These are phyloP conservation scores for Reticulitermes speratus DNA, from an alignment of 1,140 invertebrate genomes.

Conservation along the genomic window DNA sequence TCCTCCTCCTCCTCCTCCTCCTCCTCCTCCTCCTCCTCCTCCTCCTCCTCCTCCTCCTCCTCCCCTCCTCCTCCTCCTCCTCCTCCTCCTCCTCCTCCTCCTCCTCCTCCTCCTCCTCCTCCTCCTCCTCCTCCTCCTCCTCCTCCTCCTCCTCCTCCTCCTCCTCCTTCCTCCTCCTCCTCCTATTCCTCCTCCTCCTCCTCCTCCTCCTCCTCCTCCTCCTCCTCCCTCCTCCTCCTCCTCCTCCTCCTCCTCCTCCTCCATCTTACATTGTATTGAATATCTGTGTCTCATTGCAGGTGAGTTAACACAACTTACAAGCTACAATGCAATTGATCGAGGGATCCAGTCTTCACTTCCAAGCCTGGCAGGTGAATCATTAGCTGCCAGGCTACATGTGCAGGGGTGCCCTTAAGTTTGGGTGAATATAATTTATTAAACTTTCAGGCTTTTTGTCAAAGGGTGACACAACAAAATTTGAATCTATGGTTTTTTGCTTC, in stretches of 20 bases:
- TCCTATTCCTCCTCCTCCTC: too few species aligned
- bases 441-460: too few species aligned
- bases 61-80: not conserved
- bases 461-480: too few species aligned
- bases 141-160: not conserved
- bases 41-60: not conserved
- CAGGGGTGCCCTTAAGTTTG: constrained; percentile 8
- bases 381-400: constrained; percentile 1
- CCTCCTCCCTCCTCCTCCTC: too few species aligned
- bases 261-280: too few species aligned
- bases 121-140: not conserved
- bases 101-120: not conserved
- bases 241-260: too few species aligned
- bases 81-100: not conserved
- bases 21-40: not conserved
- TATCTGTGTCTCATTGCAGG: not conserved
- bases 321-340: constrained; percentile 45
- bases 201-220: too few species aligned
- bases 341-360: constrained; percentile 53
- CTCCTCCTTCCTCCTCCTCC: too few species aligned
- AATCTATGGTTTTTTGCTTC: too few species aligned
- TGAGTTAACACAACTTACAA: not conserved
- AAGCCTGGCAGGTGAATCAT: constrained; percentile 43
- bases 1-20: not conserved
- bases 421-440: not conserved